phyloP scores from a whole-genome alignment of 2,888 invertebrate genomes.

The Parochlus steinenii region DNA sequence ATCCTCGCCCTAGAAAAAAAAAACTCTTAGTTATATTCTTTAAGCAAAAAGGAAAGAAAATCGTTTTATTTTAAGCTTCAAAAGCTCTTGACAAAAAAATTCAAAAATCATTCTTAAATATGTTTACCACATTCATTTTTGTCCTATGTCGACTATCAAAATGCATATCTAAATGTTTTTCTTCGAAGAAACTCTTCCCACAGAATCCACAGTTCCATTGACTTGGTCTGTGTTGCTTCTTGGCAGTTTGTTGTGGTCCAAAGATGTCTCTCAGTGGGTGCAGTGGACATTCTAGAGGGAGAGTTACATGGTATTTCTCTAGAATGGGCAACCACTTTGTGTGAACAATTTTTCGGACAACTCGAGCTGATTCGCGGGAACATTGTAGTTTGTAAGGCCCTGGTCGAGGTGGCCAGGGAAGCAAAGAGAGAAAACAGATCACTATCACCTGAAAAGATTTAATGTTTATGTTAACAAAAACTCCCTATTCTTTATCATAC shows the following conservation, averaged over 20 bases:
- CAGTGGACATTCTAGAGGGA: conserved; percentile 80
- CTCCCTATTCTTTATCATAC: conserved; percentile 13
- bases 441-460: conserved; percentile 47
- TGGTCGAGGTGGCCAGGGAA: conserved; percentile 78
- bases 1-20: conserved; percentile 57
- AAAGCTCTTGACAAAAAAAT: conserved; percentile 5
- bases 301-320: conserved; percentile 62
- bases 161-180: conserved; percentile 71
- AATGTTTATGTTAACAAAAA: conserved; percentile 13
- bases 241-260: conserved; percentile 71
- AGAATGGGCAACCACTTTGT: conserved; percentile 84
- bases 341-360: conserved; percentile 73
- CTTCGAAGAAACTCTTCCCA: conserved; percentile 82
- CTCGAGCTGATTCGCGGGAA: conserved; percentile 74
- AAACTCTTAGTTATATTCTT: conserved; percentile 1
- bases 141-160: conserved; percentile 78
- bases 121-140: conserved; percentile 59
- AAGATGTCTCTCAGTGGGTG: conserved; percentile 77
- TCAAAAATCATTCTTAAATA: not conserved
- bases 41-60: conserved; percentile 3
- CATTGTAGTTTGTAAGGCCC: conserved; percentile 70
- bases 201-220: conserved; percentile 86
- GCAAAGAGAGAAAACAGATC: conserved; percentile 62
- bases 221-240: conserved; percentile 67
- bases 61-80: not conserved